Percentiles rank a stretch among this genome's conserved stretches.
These are phyloP conservation scores for Alligator mississippiensis DNA, from an alignment of 2,113 vertebrate species.

Conservation along the genomic window DNA sequence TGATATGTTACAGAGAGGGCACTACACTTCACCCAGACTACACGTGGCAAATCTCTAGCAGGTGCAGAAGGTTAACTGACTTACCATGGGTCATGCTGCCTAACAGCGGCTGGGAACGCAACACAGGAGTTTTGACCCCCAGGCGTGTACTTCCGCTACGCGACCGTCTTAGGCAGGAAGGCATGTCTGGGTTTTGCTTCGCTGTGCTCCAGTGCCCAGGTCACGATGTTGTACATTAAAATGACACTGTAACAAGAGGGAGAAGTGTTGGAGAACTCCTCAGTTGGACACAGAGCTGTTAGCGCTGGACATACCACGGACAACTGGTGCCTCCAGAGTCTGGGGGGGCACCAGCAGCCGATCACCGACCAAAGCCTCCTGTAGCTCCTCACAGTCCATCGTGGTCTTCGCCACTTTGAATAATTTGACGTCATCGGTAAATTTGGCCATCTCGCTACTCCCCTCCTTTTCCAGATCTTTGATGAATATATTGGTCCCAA, in stretches of 20 bases:
- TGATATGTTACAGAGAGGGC: not conserved
- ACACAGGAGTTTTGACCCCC: not conserved
- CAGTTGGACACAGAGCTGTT: not conserved
- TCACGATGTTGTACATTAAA: not conserved
- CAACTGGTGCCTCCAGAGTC: no score
- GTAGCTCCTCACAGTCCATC: no score
- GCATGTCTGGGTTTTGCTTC: not conserved
- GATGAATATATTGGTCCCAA: no score
- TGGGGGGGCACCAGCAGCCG: no score
- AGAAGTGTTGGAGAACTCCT: not conserved
- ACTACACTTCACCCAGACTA: not conserved
- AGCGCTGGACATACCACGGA: no score
- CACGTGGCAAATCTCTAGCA: not conserved
- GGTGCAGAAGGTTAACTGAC: not conserved
- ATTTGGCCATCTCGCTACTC: no score
- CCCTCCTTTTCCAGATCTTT: no score
- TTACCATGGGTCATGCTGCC: not conserved
- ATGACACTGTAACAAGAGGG: not conserved
- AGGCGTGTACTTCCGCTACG: not conserved
- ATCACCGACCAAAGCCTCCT: no score
- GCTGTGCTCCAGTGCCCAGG: not conserved
- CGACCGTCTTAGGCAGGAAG: fast-evolving
- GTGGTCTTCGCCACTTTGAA: no score
- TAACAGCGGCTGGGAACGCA: not conserved
- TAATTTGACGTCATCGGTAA: no score